phyloP scores from a whole-genome alignment of 2,888 invertebrate species.

The Athrips mouffetella region DNA sequence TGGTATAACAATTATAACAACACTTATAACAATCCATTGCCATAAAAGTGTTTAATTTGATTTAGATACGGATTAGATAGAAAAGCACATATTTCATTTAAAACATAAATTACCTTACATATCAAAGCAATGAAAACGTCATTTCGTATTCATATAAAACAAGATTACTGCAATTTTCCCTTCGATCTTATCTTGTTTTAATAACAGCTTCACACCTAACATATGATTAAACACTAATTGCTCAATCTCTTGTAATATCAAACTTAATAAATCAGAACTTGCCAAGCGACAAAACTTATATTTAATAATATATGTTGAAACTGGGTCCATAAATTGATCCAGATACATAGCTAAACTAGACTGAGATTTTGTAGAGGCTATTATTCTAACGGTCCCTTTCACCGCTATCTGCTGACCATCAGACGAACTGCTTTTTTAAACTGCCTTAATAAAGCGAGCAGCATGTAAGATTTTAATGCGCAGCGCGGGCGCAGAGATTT shows the following conservation, averaged over 20 bases:
- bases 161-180: conserved; percentile 25
- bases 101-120: neutral
- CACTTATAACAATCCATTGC: no score
- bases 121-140: neutral
- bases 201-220: conserved; percentile 29
- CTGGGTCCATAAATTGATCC: conserved; percentile 45
- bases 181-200: conserved; percentile 23
- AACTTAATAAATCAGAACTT: conserved; percentile 38
- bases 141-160: conserved; percentile 5
- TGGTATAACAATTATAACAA: no score
- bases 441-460: conserved; percentile 71
- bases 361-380: conserved; percentile 62
- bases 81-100: neutral
- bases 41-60: no score
- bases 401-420: conserved; percentile 76
- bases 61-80: neutral
- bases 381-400: conserved; percentile 75
- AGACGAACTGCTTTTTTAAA: conserved; percentile 67
- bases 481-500: conserved; percentile 63
- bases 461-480: conserved; percentile 74
- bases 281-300: conserved; percentile 40
- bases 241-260: conserved; percentile 23
- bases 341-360: conserved; percentile 48
- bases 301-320: conserved; percentile 34
- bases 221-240: conserved; percentile 17